Conservation (phyloP, 2,888 invertebrate species). For the Panorpa germanica region DNA sequence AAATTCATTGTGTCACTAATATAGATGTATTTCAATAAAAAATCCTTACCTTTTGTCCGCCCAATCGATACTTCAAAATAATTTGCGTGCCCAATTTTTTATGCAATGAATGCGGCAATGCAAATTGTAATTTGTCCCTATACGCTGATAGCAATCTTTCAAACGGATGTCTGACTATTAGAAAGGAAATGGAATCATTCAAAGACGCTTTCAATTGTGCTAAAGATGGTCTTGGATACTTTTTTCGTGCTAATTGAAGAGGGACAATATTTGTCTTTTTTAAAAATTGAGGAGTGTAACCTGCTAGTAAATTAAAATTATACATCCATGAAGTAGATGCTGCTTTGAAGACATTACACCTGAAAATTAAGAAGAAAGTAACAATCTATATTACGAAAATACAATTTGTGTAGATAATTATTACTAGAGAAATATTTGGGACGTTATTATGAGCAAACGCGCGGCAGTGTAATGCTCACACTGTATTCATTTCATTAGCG, state of each 20-base stretch:
- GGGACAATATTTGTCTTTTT: conserved; percentile 62
- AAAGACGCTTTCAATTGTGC: conserved; percentile 51
- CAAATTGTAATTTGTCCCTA: conserved; percentile 68
- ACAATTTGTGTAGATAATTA: background rate
- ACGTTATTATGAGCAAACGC: too few species aligned
- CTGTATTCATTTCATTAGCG: conserved; percentile 1
- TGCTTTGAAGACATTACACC: conserved; percentile 67
- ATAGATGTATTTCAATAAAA: too few species aligned
- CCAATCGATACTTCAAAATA: conserved; percentile 55
- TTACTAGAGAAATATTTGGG: too few species aligned
- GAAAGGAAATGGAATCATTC: conserved; percentile 57
- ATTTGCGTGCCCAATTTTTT: conserved; percentile 63
- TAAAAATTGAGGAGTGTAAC: conserved; percentile 58
- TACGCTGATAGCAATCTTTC: conserved; percentile 66
- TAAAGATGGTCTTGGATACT: conserved; percentile 56
- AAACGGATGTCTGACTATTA: conserved; percentile 66
- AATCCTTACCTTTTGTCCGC: too few species aligned
- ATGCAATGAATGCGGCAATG: conserved; percentile 65
- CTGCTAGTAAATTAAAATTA: conserved; percentile 72
- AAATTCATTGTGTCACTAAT: conserved; percentile 6
- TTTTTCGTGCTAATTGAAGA: conserved; percentile 55
- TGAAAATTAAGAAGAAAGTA: conserved; percentile 18
- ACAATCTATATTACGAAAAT: background rate
- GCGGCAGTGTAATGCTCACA: background rate
- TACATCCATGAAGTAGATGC: conserved; percentile 88